Percentiles rank a stretch among this genome's conserved stretches.
These are phyloP conservation scores for Dynastes maya DNA, from an alignment of 2,888 invertebrate genomes.

Conservation along the genomic window DNA sequence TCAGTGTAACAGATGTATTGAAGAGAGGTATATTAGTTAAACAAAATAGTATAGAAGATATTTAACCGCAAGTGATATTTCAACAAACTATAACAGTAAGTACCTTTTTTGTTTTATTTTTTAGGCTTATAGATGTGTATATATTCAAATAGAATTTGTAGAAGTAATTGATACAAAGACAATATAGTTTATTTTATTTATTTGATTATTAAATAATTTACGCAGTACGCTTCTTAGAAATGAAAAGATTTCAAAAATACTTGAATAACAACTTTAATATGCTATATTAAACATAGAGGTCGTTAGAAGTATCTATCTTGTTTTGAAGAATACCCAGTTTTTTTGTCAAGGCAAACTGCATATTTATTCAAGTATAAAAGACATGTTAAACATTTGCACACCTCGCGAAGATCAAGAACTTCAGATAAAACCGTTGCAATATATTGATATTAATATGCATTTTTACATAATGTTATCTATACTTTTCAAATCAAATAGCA, in stretches of 20 bases:
- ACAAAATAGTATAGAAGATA: neutral
- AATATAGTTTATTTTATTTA: neutral
- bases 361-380: neutral
- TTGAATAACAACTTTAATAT: neutral
- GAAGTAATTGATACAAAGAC: no score
- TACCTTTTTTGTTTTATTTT: conserved; percentile 2
- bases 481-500: no score
- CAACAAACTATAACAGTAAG: conserved; percentile 9
- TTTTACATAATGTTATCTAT: neutral
- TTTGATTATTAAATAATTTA: neutral
- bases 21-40: conserved; percentile 36
- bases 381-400: neutral
- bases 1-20: conserved; percentile 35
- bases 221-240: conserved; percentile 2
- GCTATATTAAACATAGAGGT: conserved; percentile 11
- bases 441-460: no score
- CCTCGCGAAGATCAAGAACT: no score
- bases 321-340: conserved; percentile 4
- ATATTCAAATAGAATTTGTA: no score
- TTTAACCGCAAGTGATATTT: neutral
- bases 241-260: conserved; percentile 12
- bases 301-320: conserved; percentile 12
- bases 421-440: no score
- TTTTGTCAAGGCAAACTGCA: conserved; percentile 29
- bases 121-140: no score